phyloP scores from a whole-genome alignment of 1,140 invertebrate species.

The Cyclargus thomasi region DNA sequence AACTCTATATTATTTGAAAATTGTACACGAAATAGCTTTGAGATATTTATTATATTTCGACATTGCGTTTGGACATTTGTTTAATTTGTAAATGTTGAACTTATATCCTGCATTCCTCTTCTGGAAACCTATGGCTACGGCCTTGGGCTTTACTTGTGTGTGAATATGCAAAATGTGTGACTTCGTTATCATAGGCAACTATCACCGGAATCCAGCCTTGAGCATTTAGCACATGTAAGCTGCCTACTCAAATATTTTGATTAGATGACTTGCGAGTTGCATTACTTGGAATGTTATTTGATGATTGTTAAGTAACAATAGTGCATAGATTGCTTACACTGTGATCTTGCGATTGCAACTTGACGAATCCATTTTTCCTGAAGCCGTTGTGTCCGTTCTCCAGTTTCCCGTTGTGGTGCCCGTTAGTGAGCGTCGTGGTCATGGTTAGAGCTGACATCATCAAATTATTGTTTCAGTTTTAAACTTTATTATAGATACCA shows the following conservation, averaged over 20 bases:
- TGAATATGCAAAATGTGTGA: neutral
- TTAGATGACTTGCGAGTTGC: neutral
- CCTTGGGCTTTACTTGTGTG: neutral
- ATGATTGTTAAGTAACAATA: neutral
- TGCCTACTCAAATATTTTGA: neutral
- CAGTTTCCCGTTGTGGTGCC: slow-evolving; percentile 52
- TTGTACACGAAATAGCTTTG: neutral
- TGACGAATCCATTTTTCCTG: slow-evolving; percentile 58
- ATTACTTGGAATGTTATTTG: neutral
- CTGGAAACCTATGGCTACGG: neutral
- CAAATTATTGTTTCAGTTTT: slow-evolving; percentile 29
- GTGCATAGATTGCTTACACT: slow-evolving; percentile 38
- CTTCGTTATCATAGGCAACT: neutral
- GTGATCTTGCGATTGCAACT: slow-evolving; percentile 37
- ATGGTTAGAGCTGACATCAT: slow-evolving; percentile 60
- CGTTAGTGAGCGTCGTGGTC: slow-evolving; percentile 59
- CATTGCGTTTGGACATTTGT: neutral
- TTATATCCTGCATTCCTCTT: neutral
- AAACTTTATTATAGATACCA: slow-evolving; percentile 6
- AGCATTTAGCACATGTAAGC: neutral
- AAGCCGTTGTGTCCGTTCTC: slow-evolving; percentile 54
- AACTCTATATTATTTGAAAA: neutral
- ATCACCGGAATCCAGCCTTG: neutral
- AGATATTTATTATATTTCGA: neutral
- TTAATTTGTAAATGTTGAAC: neutral